Base-by-base conservation (phyloP, 2,888 invertebrate species). In the Tenthredo mesomela region DNA sequence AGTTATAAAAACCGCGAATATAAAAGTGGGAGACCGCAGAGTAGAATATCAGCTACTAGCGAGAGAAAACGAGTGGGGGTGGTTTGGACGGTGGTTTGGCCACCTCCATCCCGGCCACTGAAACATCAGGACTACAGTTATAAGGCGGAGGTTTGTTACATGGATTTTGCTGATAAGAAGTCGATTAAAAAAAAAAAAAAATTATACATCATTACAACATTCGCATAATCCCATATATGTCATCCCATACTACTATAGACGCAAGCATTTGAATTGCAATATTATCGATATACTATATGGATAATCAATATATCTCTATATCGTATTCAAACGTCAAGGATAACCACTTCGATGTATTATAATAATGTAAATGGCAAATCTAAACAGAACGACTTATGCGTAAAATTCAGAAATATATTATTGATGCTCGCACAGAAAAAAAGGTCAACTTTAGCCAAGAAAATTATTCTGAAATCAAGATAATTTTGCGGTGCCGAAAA, bases 41-140 rank as follows among this genome's bases (percentile, higher is more conserved):
- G 88, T 15, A 47, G 47, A 3, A 47, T 33, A 47, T 33, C 89
- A 88, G 89, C n/a, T n/a, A 89, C 88, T 87, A 85, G 47, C 21
- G 15, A 21, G 29, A 50, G 86, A 86, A 71, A 82, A 65, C 86
- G 86, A 89, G 90, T 90, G 90, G 91, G 91, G 91, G 88, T 90
- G 90, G 88, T 89, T 87, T 87, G 85, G 83, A 84, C 88, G 87
- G 54, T 54, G 54, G 54, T 89, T 89, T 88, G 89, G 91, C 92
- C 92, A 92, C 91, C 92, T 92, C 91, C 92, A 92, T 89, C 88
- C 87, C 88, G 88, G 90, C 89, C 90, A 90, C 90, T 86, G 84
- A 73, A 82, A 85, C 89, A 92, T 88, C 91, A 92, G 92, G 92
- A 89, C 88, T 90, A 85, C 90, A 92, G 91, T 91, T 70, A 87